Percentiles rank a stretch among this genome's conserved stretches.
Conservation (phyloP, 2,888 invertebrate species). For the Harpagoxenus sublaevis region DNA sequence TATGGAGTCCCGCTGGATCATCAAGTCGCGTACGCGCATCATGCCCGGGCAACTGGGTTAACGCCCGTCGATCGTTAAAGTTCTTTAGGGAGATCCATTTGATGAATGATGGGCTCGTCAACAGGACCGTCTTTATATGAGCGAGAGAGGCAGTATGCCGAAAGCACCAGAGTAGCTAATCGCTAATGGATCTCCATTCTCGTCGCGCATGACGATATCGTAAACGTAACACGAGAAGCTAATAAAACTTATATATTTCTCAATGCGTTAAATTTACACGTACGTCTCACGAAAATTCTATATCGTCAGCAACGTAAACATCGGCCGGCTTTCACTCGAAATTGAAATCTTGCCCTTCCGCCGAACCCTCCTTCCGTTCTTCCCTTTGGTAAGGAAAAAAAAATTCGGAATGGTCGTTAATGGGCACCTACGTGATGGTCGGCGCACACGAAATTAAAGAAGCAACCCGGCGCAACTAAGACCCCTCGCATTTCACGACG, state of each 20-base stretch:
- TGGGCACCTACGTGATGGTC: conserved; percentile 62
- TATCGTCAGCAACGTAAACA: neutral
- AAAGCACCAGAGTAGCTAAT: neutral
- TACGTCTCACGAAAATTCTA: neutral
- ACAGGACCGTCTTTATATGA: conserved; percentile 37
- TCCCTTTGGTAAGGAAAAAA: conserved; percentile 1
- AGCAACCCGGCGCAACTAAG: conserved; percentile 45
- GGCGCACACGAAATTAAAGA: conserved; percentile 65
- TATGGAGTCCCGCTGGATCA: conserved; percentile 71
- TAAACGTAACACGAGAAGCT: neutral
- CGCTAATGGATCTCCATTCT: neutral
- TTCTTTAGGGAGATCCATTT: conserved; percentile 39
- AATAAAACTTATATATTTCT: neutral
- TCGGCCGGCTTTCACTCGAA: neutral
- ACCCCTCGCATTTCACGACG: conserved; percentile 42
- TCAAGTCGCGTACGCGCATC: conserved; percentile 5
- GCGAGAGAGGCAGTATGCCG: conserved; percentile 16
- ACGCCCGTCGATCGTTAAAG: conserved; percentile 73
- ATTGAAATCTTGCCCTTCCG: conserved; percentile 29
- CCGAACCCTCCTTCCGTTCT: neutral
- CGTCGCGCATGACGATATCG: neutral
- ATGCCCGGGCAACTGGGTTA: conserved; percentile 66
- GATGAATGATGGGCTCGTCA: conserved; percentile 34
- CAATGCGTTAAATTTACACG: neutral
- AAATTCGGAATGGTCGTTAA: conserved; percentile 60